Evolutionary conservation across 2,113 vertebrate genomes (phyloP), one percentile per base, ranked within the genome.

Genomic region (Ciconia stormi): DNA sequence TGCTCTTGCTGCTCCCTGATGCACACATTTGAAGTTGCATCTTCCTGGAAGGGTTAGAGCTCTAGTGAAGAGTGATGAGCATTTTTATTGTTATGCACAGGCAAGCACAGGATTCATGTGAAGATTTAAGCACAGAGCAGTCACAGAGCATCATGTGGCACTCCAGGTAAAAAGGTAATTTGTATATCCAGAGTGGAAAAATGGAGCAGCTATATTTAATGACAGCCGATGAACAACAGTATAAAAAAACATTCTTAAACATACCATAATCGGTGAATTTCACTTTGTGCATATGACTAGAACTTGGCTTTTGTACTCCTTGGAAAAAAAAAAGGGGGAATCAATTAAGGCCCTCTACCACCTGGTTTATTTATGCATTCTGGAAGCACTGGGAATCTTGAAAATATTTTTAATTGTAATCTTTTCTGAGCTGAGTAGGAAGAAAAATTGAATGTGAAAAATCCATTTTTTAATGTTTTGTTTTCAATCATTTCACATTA

Each of bases 371-470:
- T 81, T 89, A 14, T 76, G 7, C 9, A 71, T 76, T 66, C 49
- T n/a, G 59, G 15, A 95, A 89, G 5, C 29, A 56, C 0, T 50
- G 21, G 7, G 22, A 85, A 66, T 40, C 18, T 82, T 84, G 26
- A 91, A 86, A 86, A 79, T 83, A 14, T 53, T 91, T 95, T 87
- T 40, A 86, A 88, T 66, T 90, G 26, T 49, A 80, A 73, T 49
- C 22, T 80, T 80, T 94, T 82, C 50, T 89, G 47, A 90, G 6
- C 8, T 70, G 42, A 77, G n/a, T 29, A 66, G 22, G 16, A 83
- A 79, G 29, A 87, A 91, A 84, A 79, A 53, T 9, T 58, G 12
- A 77, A 61, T 3, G 4, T 62, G 21, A 73, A 84, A 89, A 85
- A 74, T 38, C 32, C 0, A 40, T 30, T 67, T 88, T 95, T 83